A percentile compares a stretch with the other conserved stretches of the same genome.
Conservation (phyloP, 64 coral and sea anemone genomes). For the Stylophora pistillata region DNA sequence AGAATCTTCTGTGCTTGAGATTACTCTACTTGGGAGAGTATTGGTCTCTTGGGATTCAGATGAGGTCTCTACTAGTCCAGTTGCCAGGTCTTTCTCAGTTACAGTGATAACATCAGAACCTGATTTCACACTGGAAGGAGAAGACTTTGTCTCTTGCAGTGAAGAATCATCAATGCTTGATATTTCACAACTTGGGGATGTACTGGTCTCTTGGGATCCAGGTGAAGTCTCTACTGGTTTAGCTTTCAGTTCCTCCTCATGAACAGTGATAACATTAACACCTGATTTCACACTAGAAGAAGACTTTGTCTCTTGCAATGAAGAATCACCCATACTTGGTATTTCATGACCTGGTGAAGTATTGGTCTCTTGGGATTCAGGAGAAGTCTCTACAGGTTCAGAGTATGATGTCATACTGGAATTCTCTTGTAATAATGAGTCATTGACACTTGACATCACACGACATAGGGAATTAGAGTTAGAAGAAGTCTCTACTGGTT, state of each 20-base stretch:
- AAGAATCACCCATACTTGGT: background rate
- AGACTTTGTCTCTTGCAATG: too few relatives aligned
- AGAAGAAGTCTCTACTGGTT: background rate
- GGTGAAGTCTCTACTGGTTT: background rate
- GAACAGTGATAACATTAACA: background rate
- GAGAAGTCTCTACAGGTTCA: background rate
- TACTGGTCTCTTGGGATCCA: background rate
- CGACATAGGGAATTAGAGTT: background rate
- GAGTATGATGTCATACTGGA: too few relatives aligned
- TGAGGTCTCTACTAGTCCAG: background rate
- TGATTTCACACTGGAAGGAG: background rate
- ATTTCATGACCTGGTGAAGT: background rate
- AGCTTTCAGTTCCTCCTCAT: background rate
- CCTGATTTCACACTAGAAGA: background rate
- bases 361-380: too few relatives aligned
- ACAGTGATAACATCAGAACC: background rate
- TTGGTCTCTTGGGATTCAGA: too few relatives aligned
- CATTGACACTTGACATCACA: too few relatives aligned
- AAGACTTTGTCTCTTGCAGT: too few relatives aligned
- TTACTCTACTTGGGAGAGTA: background rate
- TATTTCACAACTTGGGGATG: background rate
- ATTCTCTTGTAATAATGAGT: too few relatives aligned
- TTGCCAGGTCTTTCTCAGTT: background rate
- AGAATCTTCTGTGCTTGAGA: too few relatives aligned
- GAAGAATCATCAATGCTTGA: too few relatives aligned